A percentile compares a stretch with the other conserved stretches of the same genome.
Conservation (phyloP, 2,113 vertebrate genomes). For the Microcebus murinus region DNA sequence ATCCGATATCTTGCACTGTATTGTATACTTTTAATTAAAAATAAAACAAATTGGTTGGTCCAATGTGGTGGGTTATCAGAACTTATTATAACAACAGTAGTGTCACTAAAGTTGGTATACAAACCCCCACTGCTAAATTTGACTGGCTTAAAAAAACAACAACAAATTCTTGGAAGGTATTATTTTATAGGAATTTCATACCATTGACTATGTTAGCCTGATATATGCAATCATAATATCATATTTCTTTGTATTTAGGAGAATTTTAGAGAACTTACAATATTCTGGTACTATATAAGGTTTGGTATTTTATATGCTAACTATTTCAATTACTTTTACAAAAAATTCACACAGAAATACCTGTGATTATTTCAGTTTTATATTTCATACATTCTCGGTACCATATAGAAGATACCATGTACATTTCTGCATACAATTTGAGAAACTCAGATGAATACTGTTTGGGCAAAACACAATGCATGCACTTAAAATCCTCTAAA, state of each 20-base stretch:
- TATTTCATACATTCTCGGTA: background rate
- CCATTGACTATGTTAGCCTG: background rate
- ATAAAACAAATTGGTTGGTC: background rate
- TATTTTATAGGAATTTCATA: background rate
- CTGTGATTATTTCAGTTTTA: slow-evolving; percentile 29
- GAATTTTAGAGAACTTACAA: background rate
- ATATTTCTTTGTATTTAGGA: background rate
- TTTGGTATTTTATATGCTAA: slow-evolving; percentile 8
- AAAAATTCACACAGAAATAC: slow-evolving; percentile 19
- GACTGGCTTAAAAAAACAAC: background rate
- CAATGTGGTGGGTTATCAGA: no score
- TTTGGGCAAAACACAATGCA: slow-evolving; percentile 36
- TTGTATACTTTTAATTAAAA: background rate
- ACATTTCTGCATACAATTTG: background rate
- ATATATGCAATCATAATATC: background rate
- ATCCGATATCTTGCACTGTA: background rate
- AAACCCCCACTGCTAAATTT: no score
- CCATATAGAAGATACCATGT: background rate
- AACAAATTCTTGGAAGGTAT: background rate
- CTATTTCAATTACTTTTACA: slow-evolving; percentile 28
- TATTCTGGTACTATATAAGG: slow-evolving; percentile 2
- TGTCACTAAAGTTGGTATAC: no score
- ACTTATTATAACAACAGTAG: no score
- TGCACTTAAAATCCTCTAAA: slow-evolving; percentile 22
- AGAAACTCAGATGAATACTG: slow-evolving; percentile 6